A percentile compares a stretch with the other conserved stretches of the same genome.
Conservation (phyloP, 2,113 vertebrate species). For the Ornithorhynchus anatinus region DNA sequence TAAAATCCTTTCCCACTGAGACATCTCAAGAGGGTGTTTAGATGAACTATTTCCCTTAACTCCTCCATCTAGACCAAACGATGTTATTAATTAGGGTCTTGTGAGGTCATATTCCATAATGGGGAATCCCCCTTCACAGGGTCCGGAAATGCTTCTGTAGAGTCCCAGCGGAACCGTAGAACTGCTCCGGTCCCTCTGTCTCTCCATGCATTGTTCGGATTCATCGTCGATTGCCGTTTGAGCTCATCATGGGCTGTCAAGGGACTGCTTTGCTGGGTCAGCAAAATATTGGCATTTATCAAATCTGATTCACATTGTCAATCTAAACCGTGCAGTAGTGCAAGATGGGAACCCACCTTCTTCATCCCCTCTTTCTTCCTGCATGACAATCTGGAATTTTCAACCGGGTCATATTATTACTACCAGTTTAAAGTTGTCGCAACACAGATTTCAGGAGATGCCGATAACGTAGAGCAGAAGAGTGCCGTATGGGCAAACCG, state of each 20-base stretch:
- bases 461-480: neutral
- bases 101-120: constrained; percentile 7
- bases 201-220: neutral
- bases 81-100: constrained; percentile 26
- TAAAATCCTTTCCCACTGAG: constrained; percentile 29
- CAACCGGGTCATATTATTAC: neutral
- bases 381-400: neutral
- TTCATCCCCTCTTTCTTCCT: neutral
- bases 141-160: neutral
- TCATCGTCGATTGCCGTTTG: neutral
- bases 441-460: neutral
- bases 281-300: neutral
- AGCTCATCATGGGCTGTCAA: neutral
- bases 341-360: neutral
- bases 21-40: neutral
- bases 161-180: neutral
- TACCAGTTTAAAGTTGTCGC: no score
- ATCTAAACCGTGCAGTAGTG: neutral
- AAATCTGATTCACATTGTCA: neutral
- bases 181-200: neutral
- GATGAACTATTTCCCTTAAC: neutral
- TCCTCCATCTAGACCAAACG: neutral
- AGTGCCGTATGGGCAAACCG: no score
- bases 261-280: neutral
- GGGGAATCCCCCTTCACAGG: neutral